Evolutionary conservation across 2,888 invertebrate species (phyloP).

Genomic region (Eristalis pertinax): DNA sequence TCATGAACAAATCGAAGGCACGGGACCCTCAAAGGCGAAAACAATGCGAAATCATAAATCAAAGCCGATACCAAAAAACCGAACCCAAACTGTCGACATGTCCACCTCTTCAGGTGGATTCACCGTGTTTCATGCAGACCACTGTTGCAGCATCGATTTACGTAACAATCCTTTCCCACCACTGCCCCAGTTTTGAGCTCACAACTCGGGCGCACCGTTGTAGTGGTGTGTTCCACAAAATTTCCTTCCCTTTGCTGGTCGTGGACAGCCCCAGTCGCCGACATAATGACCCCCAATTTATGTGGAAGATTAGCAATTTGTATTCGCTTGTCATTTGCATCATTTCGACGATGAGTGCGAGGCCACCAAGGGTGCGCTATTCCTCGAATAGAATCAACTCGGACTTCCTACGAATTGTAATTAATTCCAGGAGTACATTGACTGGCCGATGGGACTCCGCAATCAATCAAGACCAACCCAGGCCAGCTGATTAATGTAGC

Average conservation of each 20-base stretch:
- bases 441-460: constrained; percentile 28
- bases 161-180: background rate
- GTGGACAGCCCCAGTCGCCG: background rate
- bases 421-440: constrained; percentile 46
- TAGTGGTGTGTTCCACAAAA: background rate
- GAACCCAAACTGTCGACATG: background rate
- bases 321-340: constrained; percentile 45
- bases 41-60: background rate
- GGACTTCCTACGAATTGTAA: constrained; percentile 1
- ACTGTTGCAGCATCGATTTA: background rate
- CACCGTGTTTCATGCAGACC: background rate
- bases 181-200: background rate
- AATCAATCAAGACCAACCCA: background rate
- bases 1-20: background rate
- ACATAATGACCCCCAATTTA: constrained; percentile 22
- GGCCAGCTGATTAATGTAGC: constrained; percentile 41
- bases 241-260: background rate
- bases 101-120: background rate
- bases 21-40: background rate
- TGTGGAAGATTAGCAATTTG: constrained; percentile 31
- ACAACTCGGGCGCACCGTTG: background rate
- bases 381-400: background rate
- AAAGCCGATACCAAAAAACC: background rate
- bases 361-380: background rate
- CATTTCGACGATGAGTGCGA: background rate